Evolutionary conservation across 92 coral and sea anemone species (phyloP), one percentile per base, ranked within the genome.

Genomic region (Plumapathes pennacea): DNA sequence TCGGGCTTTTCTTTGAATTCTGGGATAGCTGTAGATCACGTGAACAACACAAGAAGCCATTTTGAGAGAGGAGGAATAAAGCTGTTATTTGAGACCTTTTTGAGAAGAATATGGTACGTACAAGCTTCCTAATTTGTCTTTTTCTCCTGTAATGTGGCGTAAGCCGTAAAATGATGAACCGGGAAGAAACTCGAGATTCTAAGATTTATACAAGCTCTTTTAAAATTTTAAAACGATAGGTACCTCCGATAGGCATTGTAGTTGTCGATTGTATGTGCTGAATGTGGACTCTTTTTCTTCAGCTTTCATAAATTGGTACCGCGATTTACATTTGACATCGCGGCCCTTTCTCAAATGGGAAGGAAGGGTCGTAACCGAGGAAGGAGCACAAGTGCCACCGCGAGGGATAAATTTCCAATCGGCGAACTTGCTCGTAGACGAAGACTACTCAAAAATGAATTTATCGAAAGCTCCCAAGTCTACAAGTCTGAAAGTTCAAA

Each of bases 311-410:
- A n/a, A n/a, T n/a, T n/a, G n/a, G n/a, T n/a, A n/a, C n/a, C n/a
- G n/a, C n/a, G n/a, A n/a, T n/a, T n/a, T n/a, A n/a, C n/a, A n/a
- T n/a, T n/a, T n/a, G n/a, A n/a, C n/a, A n/a, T n/a, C n/a, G n/a
- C n/a, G n/a, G n/a, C n/a, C n/a, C n/a, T n/a, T n/a, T n/a, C n/a
- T n/a, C n/a, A n/a, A n/a, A 46, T 46, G 25, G 54, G 71, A 21
- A 48, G 71, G 40, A 63, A 63, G 33, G 71, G 71, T 7, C 33
- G 71, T 8, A 5, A 34, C 5, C 46, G 71, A 38, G 45, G 10
- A 17, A 63, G 71, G 57, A 63, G 60, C 45, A 48, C 46, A 24
- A 63, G 32, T 29, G 71, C 71, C 19, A 63, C 32, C 20, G 15
- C 62, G 15, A 49, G 39, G 24, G 60, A 63, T 25, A 63, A 33